A percentile compares a stretch with the other conserved stretches of the same genome.
These are phyloP conservation scores for Synodontis membranacea DNA, from an alignment of 2,113 vertebrate genomes.

Conservation along the genomic window DNA sequence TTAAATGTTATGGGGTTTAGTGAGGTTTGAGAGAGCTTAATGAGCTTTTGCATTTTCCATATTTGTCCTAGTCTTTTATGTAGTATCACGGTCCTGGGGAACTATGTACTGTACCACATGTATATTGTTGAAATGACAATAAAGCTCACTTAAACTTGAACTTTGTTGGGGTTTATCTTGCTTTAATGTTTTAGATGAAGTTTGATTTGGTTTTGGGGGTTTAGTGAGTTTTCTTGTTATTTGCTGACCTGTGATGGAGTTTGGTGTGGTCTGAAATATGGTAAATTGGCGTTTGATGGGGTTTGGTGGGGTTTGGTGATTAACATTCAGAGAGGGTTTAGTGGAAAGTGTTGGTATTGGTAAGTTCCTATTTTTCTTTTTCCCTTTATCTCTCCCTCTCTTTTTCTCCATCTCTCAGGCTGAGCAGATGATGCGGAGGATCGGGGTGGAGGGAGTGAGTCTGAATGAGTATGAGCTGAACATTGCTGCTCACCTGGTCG, in stretches of 20 bases:
- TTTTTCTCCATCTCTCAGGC: constrained; percentile 63
- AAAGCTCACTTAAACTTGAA: too few relatives aligned
- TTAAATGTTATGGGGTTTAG: neutral
- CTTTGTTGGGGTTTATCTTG: neutral
- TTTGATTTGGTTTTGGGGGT: neutral
- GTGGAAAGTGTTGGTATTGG: neutral
- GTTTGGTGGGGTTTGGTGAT: neutral
- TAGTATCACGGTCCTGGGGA: too few relatives aligned
- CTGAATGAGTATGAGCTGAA: constrained; percentile 80
- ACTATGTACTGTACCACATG: too few relatives aligned
- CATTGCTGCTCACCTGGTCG: constrained; percentile 75
- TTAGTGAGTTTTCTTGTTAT: neutral
- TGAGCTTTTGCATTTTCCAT: too few relatives aligned
- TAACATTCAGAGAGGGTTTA: neutral
- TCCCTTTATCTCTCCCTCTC: neutral
- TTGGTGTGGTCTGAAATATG: neutral
- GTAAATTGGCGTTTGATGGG: neutral
- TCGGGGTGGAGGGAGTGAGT: constrained; percentile 75
- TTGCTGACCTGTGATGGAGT: neutral
- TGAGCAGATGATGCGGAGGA: constrained; percentile 75
- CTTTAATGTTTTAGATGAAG: neutral
- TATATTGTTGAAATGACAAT: too few relatives aligned
- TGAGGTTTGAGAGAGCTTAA: neutral
- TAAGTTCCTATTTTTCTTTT: neutral
- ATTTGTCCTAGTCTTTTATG: too few relatives aligned